Evolutionary conservation across 2,888 invertebrate genomes (phyloP).

Genomic region (Synanthedon tipuliformis): DNA sequence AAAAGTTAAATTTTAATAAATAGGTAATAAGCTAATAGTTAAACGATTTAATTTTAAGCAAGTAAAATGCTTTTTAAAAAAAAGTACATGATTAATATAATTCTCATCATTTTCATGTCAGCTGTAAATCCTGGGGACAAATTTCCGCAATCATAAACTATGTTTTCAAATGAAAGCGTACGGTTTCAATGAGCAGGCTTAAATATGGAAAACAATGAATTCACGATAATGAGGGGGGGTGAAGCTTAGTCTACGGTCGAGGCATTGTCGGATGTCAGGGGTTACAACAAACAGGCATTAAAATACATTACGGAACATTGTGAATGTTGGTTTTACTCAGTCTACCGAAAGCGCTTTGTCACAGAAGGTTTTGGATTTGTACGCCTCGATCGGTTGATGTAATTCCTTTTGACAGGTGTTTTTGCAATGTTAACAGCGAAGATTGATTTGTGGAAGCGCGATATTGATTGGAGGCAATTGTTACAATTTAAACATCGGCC

Average conservation of each 20-base stretch:
- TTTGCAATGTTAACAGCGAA: slow-evolving; percentile 11
- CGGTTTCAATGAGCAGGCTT: slow-evolving; percentile 35
- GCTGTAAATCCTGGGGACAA: neutral
- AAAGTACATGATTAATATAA: too few relatives aligned
- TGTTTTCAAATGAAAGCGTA: slow-evolving; percentile 30
- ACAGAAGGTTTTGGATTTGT: slow-evolving; percentile 38
- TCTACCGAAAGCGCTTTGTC: slow-evolving; percentile 51
- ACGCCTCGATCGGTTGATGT: slow-evolving; percentile 32
- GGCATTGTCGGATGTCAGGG: slow-evolving; percentile 17
- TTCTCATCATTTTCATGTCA: too few relatives aligned
- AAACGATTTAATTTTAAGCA: too few relatives aligned
- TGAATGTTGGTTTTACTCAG: slow-evolving; percentile 47
- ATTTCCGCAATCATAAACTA: neutral
- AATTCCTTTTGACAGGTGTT: slow-evolving; percentile 52
- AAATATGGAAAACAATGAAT: slow-evolving; percentile 63
- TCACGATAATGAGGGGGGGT: slow-evolving; percentile 60
- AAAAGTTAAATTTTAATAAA: too few relatives aligned
- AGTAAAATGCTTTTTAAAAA: too few relatives aligned
- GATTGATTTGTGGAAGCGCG: neutral
- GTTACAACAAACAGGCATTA: slow-evolving; percentile 42
- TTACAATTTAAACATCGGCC: neutral
- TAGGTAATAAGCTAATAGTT: too few relatives aligned
- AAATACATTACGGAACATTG: slow-evolving; percentile 40
- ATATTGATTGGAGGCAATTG: neutral
- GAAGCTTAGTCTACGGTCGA: slow-evolving; percentile 36